A percentile compares a stretch with the other conserved stretches of the same genome.
Evolutionary conservation across 1,140 invertebrate genomes (phyloP).

Genomic region (Gonatopus flavifemur): DNA sequence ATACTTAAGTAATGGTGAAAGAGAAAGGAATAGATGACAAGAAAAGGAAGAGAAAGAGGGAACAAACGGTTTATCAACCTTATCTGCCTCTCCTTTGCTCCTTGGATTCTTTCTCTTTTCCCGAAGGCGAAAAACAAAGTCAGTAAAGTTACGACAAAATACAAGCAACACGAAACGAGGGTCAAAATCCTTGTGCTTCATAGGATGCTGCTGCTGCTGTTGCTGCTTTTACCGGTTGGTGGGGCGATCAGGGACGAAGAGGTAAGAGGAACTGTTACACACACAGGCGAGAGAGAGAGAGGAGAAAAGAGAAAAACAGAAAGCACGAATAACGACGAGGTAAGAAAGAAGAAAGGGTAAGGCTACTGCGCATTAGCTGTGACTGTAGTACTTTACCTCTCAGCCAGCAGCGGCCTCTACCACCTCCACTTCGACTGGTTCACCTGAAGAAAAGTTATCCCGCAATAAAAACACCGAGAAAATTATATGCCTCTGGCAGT

Average conservation of each 20-base stretch:
- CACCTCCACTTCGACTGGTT: slow-evolving; percentile 52
- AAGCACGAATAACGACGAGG: slow-evolving; percentile 11
- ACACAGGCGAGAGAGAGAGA: slow-evolving; percentile 19
- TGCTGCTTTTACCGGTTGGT: slow-evolving; percentile 13
- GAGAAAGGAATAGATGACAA: too few species aligned
- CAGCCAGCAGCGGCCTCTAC: slow-evolving; percentile 31
- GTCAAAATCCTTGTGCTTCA: slow-evolving; percentile 58
- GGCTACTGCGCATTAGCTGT: slow-evolving; percentile 56
- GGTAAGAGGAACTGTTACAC: slow-evolving; percentile 7
- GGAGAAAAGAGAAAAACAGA: slow-evolving; percentile 8
- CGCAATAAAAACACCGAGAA: slow-evolving; percentile 59
- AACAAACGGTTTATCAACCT: slow-evolving; percentile 37
- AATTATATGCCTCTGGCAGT: slow-evolving; percentile 54
- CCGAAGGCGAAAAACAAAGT: slow-evolving; percentile 55
- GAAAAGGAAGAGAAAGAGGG: slow-evolving; percentile 14
- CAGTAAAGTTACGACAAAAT: slow-evolving; percentile 54
- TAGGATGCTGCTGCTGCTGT: slow-evolving; percentile 38
- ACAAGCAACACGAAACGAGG: slow-evolving; percentile 58
- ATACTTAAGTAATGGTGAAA: too few species aligned
- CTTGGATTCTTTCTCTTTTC: slow-evolving; percentile 19
- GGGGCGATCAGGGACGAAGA: slow-evolving; percentile 16
- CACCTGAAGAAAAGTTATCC: slow-evolving; percentile 60
- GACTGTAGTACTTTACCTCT: slow-evolving; percentile 51
- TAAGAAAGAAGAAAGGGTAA: slow-evolving; percentile 23
- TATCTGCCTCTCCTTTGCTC: slow-evolving; percentile 18